Conservation (phyloP, 2,888 invertebrate genomes). For the Isoperla grammatica region DNA sequence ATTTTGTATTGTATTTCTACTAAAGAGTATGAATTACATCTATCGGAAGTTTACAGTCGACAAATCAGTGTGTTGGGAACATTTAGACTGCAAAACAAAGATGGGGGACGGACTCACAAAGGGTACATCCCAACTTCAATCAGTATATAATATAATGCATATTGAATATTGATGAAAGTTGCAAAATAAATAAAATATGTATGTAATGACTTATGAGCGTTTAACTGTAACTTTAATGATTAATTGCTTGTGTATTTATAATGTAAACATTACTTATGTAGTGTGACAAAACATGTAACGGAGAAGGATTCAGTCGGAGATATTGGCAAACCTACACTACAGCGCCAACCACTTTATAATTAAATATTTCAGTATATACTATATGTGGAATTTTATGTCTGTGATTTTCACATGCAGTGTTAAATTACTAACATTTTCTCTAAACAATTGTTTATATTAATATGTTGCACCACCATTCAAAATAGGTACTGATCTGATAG, state of each 20-base stretch:
- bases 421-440: not conserved
- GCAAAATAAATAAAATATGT: too few species aligned
- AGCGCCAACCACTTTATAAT: conserved; percentile 39
- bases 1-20: not conserved
- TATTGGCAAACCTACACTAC: conserved; percentile 52
- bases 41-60: too few species aligned
- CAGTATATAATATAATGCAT: too few species aligned
- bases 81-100: too few species aligned
- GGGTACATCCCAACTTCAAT: too few species aligned
- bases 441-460: too few species aligned
- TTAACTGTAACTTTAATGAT: not conserved
- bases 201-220: too few species aligned
- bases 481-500: conserved; percentile 1
- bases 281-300: conserved; percentile 4
- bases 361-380: conserved; percentile 21
- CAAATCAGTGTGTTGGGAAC: too few species aligned
- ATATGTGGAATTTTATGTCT: not conserved
- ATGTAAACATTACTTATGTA: conserved; percentile 23
- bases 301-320: conserved; percentile 36
- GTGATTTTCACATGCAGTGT: conserved; percentile 16
- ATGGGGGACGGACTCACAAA: too few species aligned
- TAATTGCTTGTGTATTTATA: not conserved
- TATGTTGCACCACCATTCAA: conserved; percentile 7
- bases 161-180: too few species aligned
- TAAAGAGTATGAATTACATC: too few species aligned